phyloP scores from a whole-genome alignment of 2,888 invertebrate genomes.

The Troglohyphantes excavatus region DNA sequence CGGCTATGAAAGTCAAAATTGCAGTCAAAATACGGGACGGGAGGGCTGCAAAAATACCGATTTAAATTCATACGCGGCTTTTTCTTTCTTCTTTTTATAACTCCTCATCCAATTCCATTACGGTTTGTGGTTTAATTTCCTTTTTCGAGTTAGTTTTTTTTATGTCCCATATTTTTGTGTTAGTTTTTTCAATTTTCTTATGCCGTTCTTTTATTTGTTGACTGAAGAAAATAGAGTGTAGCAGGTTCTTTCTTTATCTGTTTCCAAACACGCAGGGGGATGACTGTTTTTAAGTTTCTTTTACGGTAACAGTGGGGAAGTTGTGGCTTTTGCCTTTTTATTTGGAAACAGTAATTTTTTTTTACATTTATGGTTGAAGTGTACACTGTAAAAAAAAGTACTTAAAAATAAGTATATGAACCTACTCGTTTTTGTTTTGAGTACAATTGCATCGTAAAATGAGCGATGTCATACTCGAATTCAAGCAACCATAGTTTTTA shows the following conservation, averaged over 20 bases:
- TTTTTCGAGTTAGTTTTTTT: constrained; percentile 25
- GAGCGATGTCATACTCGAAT: too few species aligned
- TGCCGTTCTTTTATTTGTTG: constrained; percentile 41
- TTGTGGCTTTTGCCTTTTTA: too few species aligned
- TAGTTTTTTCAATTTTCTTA: neutral
- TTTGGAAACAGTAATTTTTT: too few species aligned
- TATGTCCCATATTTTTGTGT: too few species aligned
- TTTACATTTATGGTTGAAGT: too few species aligned
- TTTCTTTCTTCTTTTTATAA: constrained; percentile 22
- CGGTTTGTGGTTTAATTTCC: constrained; percentile 65
- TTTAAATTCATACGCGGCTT: constrained; percentile 62
- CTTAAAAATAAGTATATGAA: too few species aligned
- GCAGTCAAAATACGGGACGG: neutral
- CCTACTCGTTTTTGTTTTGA: too few species aligned
- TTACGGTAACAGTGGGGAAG: too few species aligned
- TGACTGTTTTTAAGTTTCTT: too few species aligned
- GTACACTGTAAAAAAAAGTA: too few species aligned
- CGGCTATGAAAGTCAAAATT: neutral
- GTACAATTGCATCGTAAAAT: too few species aligned
- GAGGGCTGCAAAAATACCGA: constrained; percentile 12
- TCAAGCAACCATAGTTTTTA: too few species aligned
- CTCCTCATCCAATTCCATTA: constrained; percentile 46
- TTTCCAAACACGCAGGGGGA: constrained; percentile 14
- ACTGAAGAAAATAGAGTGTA: constrained; percentile 21
- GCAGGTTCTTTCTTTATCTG: constrained; percentile 36